phyloP scores from a whole-genome alignment of 2,888 invertebrate species.

The Dolomedes plantarius region DNA sequence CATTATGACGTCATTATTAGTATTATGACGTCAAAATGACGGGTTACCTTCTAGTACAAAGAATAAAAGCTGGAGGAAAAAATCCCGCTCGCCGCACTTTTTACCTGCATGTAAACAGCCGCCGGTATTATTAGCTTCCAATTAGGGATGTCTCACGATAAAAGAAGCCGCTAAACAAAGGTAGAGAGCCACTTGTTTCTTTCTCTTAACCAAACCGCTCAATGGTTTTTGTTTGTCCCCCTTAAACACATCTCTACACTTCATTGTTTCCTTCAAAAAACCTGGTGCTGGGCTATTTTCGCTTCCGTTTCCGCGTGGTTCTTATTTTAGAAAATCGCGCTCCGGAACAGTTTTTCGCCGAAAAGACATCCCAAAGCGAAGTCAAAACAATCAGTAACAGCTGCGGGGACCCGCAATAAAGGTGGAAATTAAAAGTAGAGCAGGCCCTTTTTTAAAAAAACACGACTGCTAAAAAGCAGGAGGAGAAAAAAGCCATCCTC shows the following conservation, averaged over 20 bases:
- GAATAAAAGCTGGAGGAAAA: too few species aligned
- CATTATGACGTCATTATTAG: too few species aligned
- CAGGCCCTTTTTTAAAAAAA: background rate
- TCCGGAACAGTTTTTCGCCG: constrained; percentile 38
- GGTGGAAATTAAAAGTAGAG: background rate
- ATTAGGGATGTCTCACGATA: background rate
- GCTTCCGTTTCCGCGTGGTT: constrained; percentile 11
- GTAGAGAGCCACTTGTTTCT: background rate
- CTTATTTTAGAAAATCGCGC: constrained; percentile 33
- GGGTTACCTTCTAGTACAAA: too few species aligned
- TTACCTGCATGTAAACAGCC: too few species aligned
- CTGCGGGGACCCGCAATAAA: background rate
- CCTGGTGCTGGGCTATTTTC: constrained; percentile 32
- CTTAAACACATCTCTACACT: background rate
- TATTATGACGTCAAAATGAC: too few species aligned
- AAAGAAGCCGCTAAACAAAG: background rate
- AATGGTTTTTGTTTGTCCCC: background rate
- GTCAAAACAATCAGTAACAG: constrained; percentile 55
- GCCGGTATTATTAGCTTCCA: background rate
- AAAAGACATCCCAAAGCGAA: constrained; percentile 25
- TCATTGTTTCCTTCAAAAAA: constrained; percentile 44
- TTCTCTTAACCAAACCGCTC: background rate
- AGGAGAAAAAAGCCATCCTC: background rate
- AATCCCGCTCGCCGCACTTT: too few species aligned
- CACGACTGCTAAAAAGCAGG: background rate